Conservation (phyloP, 2,113 vertebrate species). For the Paradoxurus hermaphroditus region DNA sequence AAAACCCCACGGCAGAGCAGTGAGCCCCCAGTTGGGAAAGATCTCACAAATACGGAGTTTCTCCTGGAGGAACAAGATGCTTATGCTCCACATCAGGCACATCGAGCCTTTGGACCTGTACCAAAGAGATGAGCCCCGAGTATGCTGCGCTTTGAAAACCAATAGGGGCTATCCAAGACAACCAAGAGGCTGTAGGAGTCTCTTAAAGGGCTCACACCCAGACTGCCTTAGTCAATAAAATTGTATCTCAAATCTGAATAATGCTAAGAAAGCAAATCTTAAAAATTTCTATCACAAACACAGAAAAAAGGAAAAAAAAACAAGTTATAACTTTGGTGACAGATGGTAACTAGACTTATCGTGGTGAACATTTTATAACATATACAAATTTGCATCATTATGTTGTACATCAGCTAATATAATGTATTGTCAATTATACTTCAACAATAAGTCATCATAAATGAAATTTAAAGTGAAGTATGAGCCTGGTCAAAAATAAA, state of each 20-base stretch:
- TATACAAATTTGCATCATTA: neutral
- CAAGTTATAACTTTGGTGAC: neutral
- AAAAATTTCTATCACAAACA: neutral
- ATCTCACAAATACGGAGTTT: neutral
- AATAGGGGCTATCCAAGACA: neutral
- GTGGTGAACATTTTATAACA: neutral
- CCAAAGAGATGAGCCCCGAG: neutral
- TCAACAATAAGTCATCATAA: neutral
- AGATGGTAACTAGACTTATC: neutral
- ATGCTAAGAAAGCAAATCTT: neutral
- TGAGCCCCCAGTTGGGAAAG: neutral
- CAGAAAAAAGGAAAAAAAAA: neutral
- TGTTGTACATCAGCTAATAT: neutral
- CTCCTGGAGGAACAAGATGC: neutral
- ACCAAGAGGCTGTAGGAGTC: neutral
- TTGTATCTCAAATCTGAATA: neutral
- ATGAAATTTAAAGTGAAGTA: neutral
- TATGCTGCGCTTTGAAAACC: neutral
- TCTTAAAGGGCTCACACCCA: neutral
- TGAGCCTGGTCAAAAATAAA: neutral
- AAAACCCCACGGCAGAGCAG: neutral
- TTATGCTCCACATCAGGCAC: neutral
- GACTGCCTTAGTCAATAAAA: neutral
- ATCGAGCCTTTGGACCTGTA: neutral
- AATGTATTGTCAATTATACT: neutral